Base-by-base conservation (phyloP, 2,113 vertebrate species). In the Mesoclemmys tuberculata region DNA sequence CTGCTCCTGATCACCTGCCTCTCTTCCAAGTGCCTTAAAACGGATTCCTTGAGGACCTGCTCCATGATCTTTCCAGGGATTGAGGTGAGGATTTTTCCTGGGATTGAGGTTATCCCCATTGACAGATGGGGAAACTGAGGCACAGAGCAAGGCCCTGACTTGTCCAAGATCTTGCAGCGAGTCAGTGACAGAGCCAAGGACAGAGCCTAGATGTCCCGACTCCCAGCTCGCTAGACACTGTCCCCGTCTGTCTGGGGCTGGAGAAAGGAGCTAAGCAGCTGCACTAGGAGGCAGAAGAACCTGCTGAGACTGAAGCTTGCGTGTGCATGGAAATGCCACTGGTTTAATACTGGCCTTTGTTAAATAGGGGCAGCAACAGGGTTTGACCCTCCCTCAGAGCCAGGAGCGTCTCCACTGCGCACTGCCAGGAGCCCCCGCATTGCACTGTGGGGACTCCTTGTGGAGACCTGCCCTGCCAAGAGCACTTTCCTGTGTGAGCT, bases 391-490 rank as follows among this genome's bases (percentile, higher is more conserved):
- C 31, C 68, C 29, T 52, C 38, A 31, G 27, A 35, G 13, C 58
- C 29, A 3, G 27, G 56, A 58, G 27, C 27, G 4, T 13, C 27
- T 58, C 56, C 56, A 58, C 27, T 14, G 3, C 7, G 58, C 29
- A 6, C 58, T 13, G 3, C 14, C 58, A 61, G 58, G 58, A 61
- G 13, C 31, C 58, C 58, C 29, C 29, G 14, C 14, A 14, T 35
- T 13, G 8, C 19, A 74, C n/a, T 21, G n/a, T 19, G 41, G 35
- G 68, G 68, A 74, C 21, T 24, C 19, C 12, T 18, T 55, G 55
- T 2, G 0, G 29, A 61, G 29, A 35, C 77, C 48, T 16, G 3
- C 4, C 51, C 44, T 84, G 48, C 35, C 0, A 0, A 11, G 48
- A 4, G 13, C 0, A 0, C 54, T 83, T 24, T 8, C 52, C 86